Evolutionary conservation across 2,797 vertebrate genomes (phyloP), one percentile per base, ranked within the genome.

Genomic region (Mus caroli): DNA sequence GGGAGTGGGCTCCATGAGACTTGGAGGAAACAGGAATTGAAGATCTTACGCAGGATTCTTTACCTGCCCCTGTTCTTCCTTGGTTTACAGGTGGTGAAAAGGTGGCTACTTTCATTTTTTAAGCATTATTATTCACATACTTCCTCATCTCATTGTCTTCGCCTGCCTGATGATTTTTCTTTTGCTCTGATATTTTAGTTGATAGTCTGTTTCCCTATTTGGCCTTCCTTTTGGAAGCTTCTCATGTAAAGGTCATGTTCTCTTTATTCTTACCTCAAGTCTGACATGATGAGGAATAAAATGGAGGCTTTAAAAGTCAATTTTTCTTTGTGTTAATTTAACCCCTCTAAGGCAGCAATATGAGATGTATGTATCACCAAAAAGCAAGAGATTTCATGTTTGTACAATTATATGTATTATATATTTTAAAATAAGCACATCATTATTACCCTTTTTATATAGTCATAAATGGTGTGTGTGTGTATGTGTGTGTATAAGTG

Each of bases 101-200:
- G 50, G 28, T 67, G 83, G 0, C 43, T 34, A 8, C 19, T 67
- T 67, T 50, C 31, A 85, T 67, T 50, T 85, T 85, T 85, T 24
- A 67, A 85, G 28, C 34, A 43, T 79, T 89, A 93, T 94, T 92
- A 83, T 91, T 91, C 69, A 76, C 64, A 62, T 4, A 19, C 67
- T 62, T 43, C 67, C 93, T 90, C 40, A 28, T 13, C 31, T 52
- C 37, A 79, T 52, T 92, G 19, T n/a, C 78, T 95, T 94, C 6
- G 50, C 40, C 56, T 89, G n/a, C 20, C 84, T 60, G 60, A 92
- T 94, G 31, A 69, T 86, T 93, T 95, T 91, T 96, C 84, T 96
- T 90, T 96, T 71, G 46, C 34, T 19, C 11, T 86, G 46, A 54
- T 69, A 94, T 92, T 96, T 95, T 90, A 87, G 92, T 90, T 96